A percentile compares a stretch with the other conserved stretches of the same genome.
These are phyloP conservation scores for Lepeophtheirus salmonis DNA, from an alignment of 1,140 invertebrate genomes.

Conservation along the genomic window DNA sequence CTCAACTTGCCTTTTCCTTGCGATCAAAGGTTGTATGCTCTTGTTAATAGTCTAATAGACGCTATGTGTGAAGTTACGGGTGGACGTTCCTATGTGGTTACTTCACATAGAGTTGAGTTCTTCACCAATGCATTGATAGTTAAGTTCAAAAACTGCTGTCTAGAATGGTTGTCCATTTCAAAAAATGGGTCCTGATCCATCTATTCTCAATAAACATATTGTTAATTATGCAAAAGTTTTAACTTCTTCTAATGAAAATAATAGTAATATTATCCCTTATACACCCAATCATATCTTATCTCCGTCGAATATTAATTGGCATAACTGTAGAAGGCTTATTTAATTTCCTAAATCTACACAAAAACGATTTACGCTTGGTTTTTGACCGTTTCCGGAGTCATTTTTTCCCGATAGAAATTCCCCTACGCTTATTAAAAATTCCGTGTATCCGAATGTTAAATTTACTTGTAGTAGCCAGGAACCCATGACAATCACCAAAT, in stretches of 20 bases:
- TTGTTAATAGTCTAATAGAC: slow-evolving; percentile 83
- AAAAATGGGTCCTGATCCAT: slow-evolving; percentile 75
- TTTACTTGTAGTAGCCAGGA: slow-evolving; percentile 80
- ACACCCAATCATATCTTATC: slow-evolving; percentile 19
- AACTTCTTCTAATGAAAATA: too few relatives aligned
- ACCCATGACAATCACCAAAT: slow-evolving; percentile 85
- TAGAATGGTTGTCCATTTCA: slow-evolving; percentile 93
- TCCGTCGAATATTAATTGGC: slow-evolving; percentile 38
- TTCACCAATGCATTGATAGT: slow-evolving; percentile 78
- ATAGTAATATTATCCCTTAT: too few relatives aligned
- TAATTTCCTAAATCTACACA: slow-evolving; percentile 80
- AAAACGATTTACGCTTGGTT: slow-evolving; percentile 76
- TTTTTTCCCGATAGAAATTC: slow-evolving; percentile 82
- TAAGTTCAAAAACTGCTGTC: slow-evolving; percentile 91
- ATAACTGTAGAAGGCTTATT: slow-evolving; percentile 66
- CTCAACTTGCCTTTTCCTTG: slow-evolving; percentile 89
- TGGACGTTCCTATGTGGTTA: slow-evolving; percentile 86
- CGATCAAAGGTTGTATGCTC: slow-evolving; percentile 91
- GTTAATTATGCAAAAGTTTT: too few relatives aligned
- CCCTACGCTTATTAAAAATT: slow-evolving; percentile 57
- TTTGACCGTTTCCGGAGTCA: slow-evolving; percentile 96
- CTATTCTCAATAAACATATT: too few relatives aligned
- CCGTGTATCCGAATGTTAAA: slow-evolving; percentile 85
- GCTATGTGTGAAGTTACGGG: slow-evolving; percentile 94
- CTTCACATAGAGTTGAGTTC: slow-evolving; percentile 76